A percentile compares a stretch with the other conserved stretches of the same genome.
phyloP scores from a whole-genome alignment of 1,140 invertebrate genomes.

The Diabrotica undecimpunctata region DNA sequence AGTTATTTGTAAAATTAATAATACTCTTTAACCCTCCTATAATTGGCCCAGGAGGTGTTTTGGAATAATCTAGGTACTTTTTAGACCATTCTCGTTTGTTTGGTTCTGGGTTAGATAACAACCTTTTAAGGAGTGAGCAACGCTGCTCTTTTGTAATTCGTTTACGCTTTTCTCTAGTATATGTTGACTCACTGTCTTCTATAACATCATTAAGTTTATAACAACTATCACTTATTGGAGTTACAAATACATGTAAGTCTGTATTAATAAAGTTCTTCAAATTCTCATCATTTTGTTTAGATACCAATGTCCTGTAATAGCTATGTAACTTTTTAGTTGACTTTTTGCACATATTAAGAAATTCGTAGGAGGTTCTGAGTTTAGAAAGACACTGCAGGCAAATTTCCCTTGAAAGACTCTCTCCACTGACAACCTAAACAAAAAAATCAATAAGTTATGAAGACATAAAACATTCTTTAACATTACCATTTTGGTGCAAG shows the following conservation, averaged over 20 bases:
- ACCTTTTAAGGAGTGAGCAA: conserved; percentile 40
- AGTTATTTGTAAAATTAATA: conserved; percentile 42
- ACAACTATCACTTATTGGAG: conserved; percentile 18
- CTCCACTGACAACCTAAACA: conserved; percentile 38
- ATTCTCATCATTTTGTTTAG: conserved; percentile 24
- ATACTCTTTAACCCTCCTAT: conserved; percentile 37
- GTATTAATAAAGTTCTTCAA: conserved; percentile 37
- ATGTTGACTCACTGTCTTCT: conserved; percentile 8
- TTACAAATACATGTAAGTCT: conserved; percentile 35
- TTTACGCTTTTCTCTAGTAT: conserved; percentile 27
- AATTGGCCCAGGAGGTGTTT: background rate
- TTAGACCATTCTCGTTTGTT: conserved; percentile 27
- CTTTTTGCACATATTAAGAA: conserved; percentile 43
- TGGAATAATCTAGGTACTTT: background rate
- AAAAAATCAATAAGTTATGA: conserved; percentile 44
- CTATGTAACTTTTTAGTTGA: conserved; percentile 41
- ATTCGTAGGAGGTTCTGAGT: conserved; percentile 42
- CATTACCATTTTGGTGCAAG: conserved; percentile 44
- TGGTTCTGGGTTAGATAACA: conserved; percentile 33
- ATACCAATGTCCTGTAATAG: conserved; percentile 38
- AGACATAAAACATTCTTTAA: conserved; percentile 28
- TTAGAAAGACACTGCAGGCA: conserved; percentile 42
- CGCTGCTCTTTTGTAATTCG: conserved; percentile 41
- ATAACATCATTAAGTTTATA: conserved; percentile 7
- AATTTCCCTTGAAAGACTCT: conserved; percentile 39